These are phyloP conservation scores for Coracias cyanogaster DNA, from an alignment of 2,797 vertebrate species.

Conservation along the genomic window DNA sequence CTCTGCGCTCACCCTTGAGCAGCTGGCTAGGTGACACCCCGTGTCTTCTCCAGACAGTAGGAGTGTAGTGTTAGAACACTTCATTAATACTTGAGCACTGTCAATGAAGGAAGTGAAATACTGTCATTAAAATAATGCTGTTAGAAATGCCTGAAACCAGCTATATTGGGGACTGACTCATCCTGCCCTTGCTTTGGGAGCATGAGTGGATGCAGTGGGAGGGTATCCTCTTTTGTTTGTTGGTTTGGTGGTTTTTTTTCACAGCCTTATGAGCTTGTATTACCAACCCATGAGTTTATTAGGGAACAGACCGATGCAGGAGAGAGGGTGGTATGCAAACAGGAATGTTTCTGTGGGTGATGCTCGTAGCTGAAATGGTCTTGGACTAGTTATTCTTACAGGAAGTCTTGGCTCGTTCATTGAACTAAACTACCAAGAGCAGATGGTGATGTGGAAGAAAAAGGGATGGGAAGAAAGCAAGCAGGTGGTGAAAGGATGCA, in stretches of 20 bases:
- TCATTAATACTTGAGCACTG: neutral
- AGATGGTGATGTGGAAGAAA: neutral
- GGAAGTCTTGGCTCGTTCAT: neutral
- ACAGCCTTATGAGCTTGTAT: neutral
- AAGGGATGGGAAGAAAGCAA: neutral
- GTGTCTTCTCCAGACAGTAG: neutral
- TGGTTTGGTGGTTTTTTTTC: neutral
- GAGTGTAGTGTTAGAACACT: conserved; percentile 2
- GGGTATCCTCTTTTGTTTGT: neutral
- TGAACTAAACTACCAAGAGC: neutral
- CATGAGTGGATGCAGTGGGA: neutral
- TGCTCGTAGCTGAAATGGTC: neutral
- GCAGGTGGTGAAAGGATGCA: neutral
- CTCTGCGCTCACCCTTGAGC: neutral
- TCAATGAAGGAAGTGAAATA: neutral
- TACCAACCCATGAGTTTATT: neutral
- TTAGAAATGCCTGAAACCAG: neutral
- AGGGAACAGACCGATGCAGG: neutral
- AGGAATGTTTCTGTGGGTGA: neutral
- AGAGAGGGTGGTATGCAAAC: neutral
- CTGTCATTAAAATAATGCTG: neutral
- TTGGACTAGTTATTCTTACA: neutral
- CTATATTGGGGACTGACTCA: neutral
- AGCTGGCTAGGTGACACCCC: neutral
- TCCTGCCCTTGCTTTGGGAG: neutral